Evolutionary conservation across 30 jellyfish, hydroid and myxozoan genomes (phyloP).

Genomic region (Pseudorhiza aurosa): DNA sequence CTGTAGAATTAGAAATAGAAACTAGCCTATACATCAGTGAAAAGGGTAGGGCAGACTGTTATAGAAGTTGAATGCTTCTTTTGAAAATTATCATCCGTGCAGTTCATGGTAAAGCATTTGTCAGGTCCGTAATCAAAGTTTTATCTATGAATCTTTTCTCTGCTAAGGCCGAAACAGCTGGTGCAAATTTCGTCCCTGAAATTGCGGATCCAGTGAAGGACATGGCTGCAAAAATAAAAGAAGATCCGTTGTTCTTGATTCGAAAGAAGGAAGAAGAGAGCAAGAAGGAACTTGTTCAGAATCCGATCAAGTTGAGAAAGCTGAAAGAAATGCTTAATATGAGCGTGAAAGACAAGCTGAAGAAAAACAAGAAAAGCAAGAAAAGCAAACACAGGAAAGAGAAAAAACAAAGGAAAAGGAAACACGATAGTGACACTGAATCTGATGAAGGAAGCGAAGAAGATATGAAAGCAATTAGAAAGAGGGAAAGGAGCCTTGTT

Average conservation of each 20-base stretch:
- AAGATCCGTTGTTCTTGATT: constrained; percentile 94
- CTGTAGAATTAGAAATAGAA: too few species aligned
- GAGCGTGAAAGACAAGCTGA: constrained; percentile 55
- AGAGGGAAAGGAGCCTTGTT: too few species aligned
- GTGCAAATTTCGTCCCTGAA: constrained; percentile 58
- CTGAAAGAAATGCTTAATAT: constrained; percentile 66
- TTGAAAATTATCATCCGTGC: too few species aligned
- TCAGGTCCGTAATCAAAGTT: too few species aligned
- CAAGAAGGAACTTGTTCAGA: constrained; percentile 79
- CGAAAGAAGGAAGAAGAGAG: constrained; percentile 86
- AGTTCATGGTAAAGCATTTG: too few species aligned
- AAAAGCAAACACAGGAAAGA: constrained; percentile 55
- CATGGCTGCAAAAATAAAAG: constrained; percentile 86
- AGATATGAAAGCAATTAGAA: background rate
- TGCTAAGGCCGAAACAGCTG: constrained; percentile 25
- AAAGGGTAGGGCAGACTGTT: too few species aligned
- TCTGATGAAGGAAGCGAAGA: constrained; percentile 14
- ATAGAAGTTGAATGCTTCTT: too few species aligned
- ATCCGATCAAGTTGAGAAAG: constrained; percentile 76
- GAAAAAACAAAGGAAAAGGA: constrained; percentile 17
- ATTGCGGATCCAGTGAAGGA: constrained; percentile 64
- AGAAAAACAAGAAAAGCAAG: constrained; percentile 44
- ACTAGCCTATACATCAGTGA: too few species aligned
- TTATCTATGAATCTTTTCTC: background rate
- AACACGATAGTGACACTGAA: constrained; percentile 1